A percentile compares a stretch with the other conserved stretches of the same genome.
Evolutionary conservation across 2,888 invertebrate species (phyloP).

Genomic region (Brachyptera putata): DNA sequence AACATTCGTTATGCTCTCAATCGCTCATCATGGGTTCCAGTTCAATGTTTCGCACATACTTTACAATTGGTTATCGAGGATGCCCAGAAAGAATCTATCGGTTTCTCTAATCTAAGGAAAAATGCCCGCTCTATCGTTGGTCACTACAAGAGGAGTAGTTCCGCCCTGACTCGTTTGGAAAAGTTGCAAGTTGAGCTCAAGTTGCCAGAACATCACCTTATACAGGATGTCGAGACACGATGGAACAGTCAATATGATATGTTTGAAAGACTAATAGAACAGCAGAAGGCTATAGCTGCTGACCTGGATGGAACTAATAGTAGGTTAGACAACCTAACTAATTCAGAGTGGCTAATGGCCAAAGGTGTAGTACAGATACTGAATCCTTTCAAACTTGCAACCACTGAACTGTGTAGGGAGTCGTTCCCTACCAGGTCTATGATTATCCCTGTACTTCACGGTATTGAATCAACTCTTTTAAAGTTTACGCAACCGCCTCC

Average conservation of each 20-base stretch:
- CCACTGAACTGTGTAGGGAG: constrained; percentile 4
- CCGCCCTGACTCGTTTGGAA: neutral
- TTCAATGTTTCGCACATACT: constrained; percentile 10
- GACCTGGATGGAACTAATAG: constrained; percentile 1
- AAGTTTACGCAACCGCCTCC: too few relatives aligned
- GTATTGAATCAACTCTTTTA: too few relatives aligned
- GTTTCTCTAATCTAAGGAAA: neutral
- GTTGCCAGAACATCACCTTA: neutral
- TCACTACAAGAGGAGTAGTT: constrained; percentile 7
- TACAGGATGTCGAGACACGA: neutral
- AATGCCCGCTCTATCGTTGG: too few relatives aligned
- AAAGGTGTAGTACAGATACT: constrained; percentile 6
- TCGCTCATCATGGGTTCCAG: too few relatives aligned
- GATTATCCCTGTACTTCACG: neutral
- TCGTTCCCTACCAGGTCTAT: constrained; percentile 7
- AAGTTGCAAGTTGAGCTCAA: neutral
- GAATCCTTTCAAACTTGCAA: neutral
- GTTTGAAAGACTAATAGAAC: neutral
- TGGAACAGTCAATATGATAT: constrained; percentile 14
- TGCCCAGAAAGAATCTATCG: neutral
- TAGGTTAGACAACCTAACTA: neutral
- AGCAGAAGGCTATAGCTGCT: neutral
- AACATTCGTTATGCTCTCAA: neutral
- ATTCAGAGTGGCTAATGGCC: neutral
- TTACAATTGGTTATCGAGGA: constrained; percentile 3